Conservation (phyloP, 2,113 vertebrate genomes). For the Hydropotes inermis region DNA sequence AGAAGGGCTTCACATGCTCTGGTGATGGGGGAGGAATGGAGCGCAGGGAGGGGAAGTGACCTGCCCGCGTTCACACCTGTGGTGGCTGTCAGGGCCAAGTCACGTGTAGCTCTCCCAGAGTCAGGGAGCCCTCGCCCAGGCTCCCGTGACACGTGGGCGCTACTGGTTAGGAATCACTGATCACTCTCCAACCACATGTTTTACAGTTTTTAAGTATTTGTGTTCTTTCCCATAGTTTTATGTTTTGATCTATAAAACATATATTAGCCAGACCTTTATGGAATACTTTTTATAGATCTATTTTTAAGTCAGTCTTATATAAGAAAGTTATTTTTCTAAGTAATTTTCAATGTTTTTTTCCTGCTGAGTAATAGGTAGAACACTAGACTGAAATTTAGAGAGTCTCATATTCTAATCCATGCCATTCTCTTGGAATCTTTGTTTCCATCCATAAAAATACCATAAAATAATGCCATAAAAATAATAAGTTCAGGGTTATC, state of each 20-base stretch:
- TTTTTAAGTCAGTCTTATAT: not conserved
- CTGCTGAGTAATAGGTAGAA: not conserved
- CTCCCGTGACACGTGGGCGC: not conserved
- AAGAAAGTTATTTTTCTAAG: not conserved
- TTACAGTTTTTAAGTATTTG: not conserved
- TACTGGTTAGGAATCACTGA: not conserved
- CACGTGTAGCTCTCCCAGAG: not conserved
- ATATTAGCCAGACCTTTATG: not conserved
- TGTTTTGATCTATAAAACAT: not conserved
- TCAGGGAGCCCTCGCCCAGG: not conserved
- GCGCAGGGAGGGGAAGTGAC: not conserved
- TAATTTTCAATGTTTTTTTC: not conserved
- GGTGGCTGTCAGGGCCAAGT: not conserved
- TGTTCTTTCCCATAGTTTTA: not conserved
- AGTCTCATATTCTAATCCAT: not conserved
- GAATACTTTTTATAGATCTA: not conserved
- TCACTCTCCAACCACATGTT: not conserved
- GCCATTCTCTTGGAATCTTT: not conserved
- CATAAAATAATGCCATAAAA: not conserved
- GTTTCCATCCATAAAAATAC: not conserved
- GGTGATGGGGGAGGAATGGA: not conserved
- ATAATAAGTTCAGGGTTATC: not conserved
- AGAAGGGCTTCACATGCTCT: not conserved
- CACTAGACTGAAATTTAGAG: not conserved
- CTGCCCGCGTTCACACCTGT: not conserved